Percentiles rank a stretch among this genome's conserved stretches.
Evolutionary conservation across 2,113 vertebrate genomes (phyloP).

Genomic region (Eolophus roseicapilla): DNA sequence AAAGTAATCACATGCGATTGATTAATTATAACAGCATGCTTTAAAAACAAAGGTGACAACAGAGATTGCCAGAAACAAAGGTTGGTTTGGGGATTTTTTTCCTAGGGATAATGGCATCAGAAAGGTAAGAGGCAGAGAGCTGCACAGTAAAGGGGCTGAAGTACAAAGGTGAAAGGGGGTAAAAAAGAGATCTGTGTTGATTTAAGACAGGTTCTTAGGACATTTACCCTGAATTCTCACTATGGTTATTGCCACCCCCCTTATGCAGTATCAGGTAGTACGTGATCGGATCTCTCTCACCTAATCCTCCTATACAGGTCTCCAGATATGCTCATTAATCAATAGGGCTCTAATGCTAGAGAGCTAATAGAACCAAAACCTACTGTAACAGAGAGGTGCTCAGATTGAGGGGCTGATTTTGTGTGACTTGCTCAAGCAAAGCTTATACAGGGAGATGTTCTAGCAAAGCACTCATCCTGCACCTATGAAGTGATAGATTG

Average conservation of each 20-base stretch:
- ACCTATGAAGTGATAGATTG: neutral
- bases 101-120: neutral
- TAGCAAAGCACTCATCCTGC: neutral
- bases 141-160: neutral
- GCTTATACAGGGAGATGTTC: neutral
- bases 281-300: neutral
- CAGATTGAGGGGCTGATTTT: neutral
- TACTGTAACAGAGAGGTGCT: neutral
- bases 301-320: neutral
- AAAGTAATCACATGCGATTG: neutral
- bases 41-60: neutral
- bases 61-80: neutral
- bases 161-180: neutral
- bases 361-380: neutral
- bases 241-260: neutral
- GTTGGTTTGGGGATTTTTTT: neutral
- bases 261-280: neutral
- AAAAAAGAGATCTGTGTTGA: neutral
- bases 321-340: neutral
- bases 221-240: neutral
- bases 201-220: conserved; percentile 8
- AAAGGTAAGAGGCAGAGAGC: neutral
- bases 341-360: neutral
- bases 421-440: neutral
- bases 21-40: neutral